Evolutionary conservation across 30 jellyfish, hydroid and myxozoan species (phyloP), one percentile per base, ranked within the genome.

Genomic region (Turritopsis rubra): DNA sequence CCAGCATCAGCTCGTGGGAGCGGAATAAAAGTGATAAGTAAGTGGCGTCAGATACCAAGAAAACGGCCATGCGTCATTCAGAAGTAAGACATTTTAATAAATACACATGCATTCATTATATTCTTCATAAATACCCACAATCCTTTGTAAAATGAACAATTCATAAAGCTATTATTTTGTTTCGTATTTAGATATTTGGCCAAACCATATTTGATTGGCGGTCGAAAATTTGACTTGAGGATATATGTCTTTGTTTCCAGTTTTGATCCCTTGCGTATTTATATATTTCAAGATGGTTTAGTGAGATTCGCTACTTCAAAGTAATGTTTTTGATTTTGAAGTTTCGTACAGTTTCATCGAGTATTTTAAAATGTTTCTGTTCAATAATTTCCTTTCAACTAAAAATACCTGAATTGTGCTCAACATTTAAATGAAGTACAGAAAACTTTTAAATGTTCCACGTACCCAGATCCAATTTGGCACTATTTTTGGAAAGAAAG

Each of bases 1-100:
- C 92, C 92, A 29, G 92, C 92, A 8, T 85, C 92, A 19, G 92
- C 92, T 7, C 78, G 92, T 65, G 92, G 92, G 20, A 41, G 31
- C 20, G 92, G 92, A n/a, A 85, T 85, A 3, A 77, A 78, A 85
- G 90, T 85, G 19, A 78, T 85, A 1, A 60, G 72, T 71, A 85
- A 80, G 22, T 85, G 92, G 92, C 71, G 83, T 29, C 90, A 85
- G 73, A 28, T 85, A n/a, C 92, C 92, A 70, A 75, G 73, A 71
- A 85, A 85, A 73, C 27, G 83, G 19, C 81, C 90, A 3, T 23
- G 27, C 27, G 90, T 85, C 25, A 90, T 85, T 21, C 92, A 85
- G 72, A 85, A 72, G 92, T 85, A 82, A 22, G 89, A 28, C 13
- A 1, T 22, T 8, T 0, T 19, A 25, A 19, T 72, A 1, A 19